Evolutionary conservation across 2,113 vertebrate genomes (phyloP).

Genomic region (Dolichotis patagonum): DNA sequence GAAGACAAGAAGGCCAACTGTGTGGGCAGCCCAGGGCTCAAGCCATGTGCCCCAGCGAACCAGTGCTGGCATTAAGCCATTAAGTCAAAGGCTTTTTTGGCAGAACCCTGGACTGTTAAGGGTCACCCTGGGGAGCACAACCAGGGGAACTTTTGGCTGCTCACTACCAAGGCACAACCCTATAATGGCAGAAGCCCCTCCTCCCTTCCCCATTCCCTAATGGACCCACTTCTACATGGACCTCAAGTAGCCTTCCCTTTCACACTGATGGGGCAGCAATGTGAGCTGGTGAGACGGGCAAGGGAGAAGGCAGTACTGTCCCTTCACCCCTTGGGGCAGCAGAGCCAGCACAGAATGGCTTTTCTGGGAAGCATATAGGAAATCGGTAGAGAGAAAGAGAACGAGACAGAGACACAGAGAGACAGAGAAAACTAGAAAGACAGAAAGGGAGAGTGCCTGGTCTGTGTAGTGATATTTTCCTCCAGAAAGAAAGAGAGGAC

Average conservation of each 20-base stretch:
- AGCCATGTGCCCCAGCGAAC: not conserved
- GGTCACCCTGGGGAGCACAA: constrained; percentile 44
- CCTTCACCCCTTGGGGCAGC: constrained; percentile 23
- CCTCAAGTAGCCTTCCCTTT: constrained; percentile 49
- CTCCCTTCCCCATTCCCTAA: not conserved
- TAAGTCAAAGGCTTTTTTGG: constrained; percentile 66
- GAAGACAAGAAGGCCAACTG: not conserved
- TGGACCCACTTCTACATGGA: not conserved
- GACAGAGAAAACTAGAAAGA: constrained; percentile 45
- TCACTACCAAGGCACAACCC: constrained; percentile 73
- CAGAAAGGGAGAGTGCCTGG: constrained; percentile 67
- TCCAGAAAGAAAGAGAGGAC: constrained; percentile 73
- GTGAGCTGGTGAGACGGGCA: constrained; percentile 38
- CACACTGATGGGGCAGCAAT: not conserved
- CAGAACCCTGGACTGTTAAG: constrained; percentile 54
- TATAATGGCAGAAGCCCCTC: constrained; percentile 54
- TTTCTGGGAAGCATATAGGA: constrained; percentile 52
- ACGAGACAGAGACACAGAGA: no score
- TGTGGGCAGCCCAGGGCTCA: not conserved
- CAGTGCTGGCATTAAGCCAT: not conserved
- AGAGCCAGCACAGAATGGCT: constrained; percentile 65
- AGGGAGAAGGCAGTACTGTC: not conserved
- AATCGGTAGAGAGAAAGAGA: no score
- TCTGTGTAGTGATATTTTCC: constrained; percentile 84
- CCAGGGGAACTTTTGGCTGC: constrained; percentile 44